Evolutionary conservation across 2,888 invertebrate genomes (phyloP).

Genomic region (Diplolepis rosae): DNA sequence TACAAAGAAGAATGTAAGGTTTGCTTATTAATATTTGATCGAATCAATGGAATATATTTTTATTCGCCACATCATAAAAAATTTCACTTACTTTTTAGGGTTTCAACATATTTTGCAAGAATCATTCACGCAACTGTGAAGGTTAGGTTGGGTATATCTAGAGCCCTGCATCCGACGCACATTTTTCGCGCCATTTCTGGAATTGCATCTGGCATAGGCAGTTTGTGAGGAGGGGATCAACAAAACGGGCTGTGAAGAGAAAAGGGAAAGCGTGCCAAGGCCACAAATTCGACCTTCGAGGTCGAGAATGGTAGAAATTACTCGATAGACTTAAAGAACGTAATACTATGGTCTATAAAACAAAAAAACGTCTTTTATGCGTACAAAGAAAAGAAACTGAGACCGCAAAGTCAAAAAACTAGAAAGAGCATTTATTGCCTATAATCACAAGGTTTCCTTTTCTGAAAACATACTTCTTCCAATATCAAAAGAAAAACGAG

Average conservation of each 20-base stretch:
- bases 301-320: constrained; percentile 49
- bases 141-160: constrained; percentile 19
- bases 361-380: constrained; percentile 41
- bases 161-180: constrained; percentile 15
- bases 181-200: constrained; percentile 28
- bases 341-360: background rate
- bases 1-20: background rate
- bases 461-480: background rate
- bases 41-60: background rate
- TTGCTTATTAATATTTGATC: background rate
- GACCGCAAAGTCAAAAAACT: background rate
- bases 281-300: constrained; percentile 53
- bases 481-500: background rate
- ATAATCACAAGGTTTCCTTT: background rate
- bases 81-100: background rate
- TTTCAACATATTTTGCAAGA: background rate
- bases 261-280: constrained; percentile 62
- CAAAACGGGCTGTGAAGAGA: constrained; percentile 35
- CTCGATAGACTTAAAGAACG: constrained; percentile 32
- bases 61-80: background rate
- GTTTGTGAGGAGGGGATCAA: background rate
- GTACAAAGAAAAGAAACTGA: constrained; percentile 33
- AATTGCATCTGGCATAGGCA: constrained; percentile 21
- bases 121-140: constrained; percentile 14
- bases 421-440: background rate